Base-by-base conservation (phyloP, 2,888 invertebrate species). In the Harpalus rufipes region DNA sequence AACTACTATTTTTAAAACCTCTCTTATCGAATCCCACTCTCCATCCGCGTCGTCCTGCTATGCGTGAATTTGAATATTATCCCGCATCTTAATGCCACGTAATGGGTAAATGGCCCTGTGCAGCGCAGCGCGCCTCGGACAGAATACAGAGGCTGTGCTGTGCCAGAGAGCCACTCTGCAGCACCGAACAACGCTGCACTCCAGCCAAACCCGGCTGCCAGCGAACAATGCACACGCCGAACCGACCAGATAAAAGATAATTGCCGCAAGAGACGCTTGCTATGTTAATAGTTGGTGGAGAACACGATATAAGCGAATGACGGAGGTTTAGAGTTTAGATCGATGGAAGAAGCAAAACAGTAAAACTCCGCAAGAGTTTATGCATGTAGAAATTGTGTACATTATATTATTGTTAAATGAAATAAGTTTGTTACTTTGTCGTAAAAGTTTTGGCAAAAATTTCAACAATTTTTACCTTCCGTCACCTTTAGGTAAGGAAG, bases 51-150 rank as follows among this genome's bases (percentile, higher is more conserved):
- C 6, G 16, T 8, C 14, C 10, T 61, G 80, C 39, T 16, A 41
- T 80, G 81, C 61, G 63, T 65, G 81, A 65, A 81, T 81, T 81
- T 81, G 81, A 81, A 81, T 81, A 63, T 81, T 81, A 81, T 81
- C 81, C 81, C 12, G 81, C 81, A 81, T 81, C 81, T 81, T 81
- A 81, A 81, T 81, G 81, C 63, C 65, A 65, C 58, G 81, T 81
- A 81, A 81, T 81, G 81, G 81, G 59, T 21, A 39, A 51, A 25
- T 63, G 56, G 78, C 58, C 8, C 56, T 58, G 56, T 7, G 78
- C 78, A 32, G 39, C 10, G 51, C 18, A 21, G 51, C 76, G 0
- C 16, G 25, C n/a, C 39, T 16, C 68, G 68, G 10, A 10, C 39
- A 41, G 8, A 32, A 32, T 6, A 56, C 76, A 21, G 25, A 18